Conservation (phyloP, 2,113 vertebrate genomes). For the Antechinus flavipes region DNA sequence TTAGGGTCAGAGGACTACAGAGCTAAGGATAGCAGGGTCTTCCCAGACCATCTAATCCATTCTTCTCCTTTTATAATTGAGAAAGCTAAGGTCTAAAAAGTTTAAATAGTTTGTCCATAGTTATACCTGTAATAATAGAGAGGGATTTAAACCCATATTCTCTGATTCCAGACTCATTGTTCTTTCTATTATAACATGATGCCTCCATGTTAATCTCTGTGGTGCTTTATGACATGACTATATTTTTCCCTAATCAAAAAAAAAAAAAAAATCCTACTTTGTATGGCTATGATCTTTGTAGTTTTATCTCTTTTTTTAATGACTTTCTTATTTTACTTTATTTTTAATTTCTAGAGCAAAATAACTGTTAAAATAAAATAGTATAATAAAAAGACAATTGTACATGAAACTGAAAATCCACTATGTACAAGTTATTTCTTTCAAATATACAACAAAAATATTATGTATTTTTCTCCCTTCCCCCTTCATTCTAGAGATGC, state of each 20-base stretch:
- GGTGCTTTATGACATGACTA: not conserved
- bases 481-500: no score
- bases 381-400: no score
- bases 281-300: not conserved
- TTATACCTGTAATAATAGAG: not conserved
- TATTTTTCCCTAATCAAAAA: not conserved
- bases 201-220: not conserved
- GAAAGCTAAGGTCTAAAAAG: not conserved
- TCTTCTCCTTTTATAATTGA: not conserved
- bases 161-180: not conserved
- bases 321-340: no score
- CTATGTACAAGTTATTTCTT: no score
- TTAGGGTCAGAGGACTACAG: not conserved
- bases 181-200: not conserved
- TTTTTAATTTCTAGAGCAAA: no score
- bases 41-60: not conserved
- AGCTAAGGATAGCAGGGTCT: not conserved
- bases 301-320: no score
- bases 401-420: no score
- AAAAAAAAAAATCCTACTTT: not conserved
- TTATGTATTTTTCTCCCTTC: no score
- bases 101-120: not conserved
- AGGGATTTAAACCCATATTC: not conserved
- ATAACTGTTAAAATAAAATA: no score
- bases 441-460: no score